Percentiles rank a stretch among this genome's conserved stretches.
Evolutionary conservation across 2,888 invertebrate species (phyloP).

Genomic region (Sialis lutaria): DNA sequence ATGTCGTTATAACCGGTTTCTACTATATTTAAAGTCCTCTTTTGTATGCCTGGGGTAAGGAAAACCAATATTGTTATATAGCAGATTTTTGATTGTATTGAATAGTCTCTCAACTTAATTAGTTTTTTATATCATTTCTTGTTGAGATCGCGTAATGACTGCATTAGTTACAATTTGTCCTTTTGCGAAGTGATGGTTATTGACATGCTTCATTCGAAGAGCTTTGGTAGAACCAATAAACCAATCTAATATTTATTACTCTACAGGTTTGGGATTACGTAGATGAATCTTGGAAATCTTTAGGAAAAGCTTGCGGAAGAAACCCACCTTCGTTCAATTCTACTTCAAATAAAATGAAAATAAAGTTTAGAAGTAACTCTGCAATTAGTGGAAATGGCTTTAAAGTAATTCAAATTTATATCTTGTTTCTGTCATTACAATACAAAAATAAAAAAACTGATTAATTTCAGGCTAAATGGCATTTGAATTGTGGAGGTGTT

Average conservation of each 20-base stretch:
- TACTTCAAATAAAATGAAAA: conserved; percentile 42
- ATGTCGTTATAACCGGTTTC: too few species aligned
- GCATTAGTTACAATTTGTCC: too few species aligned
- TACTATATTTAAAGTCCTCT: too few species aligned
- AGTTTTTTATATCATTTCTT: too few species aligned
- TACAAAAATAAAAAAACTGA: not conserved
- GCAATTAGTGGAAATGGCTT: conserved; percentile 56
- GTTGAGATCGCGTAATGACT: too few species aligned
- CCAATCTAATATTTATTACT: not conserved
- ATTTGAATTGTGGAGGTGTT: conserved; percentile 51
- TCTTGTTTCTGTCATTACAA: not conserved
- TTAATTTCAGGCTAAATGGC: conserved; percentile 35
- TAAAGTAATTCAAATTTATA: conserved; percentile 20
- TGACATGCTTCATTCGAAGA: too few species aligned
- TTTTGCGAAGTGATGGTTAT: too few species aligned
- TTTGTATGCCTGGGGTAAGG: too few species aligned
- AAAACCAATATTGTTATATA: too few species aligned
- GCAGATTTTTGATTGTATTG: too few species aligned
- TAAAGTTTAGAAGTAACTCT: conserved; percentile 54
- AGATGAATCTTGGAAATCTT: conserved; percentile 30
- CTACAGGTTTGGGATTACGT: conserved; percentile 38
- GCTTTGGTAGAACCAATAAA: too few species aligned
- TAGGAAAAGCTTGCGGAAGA: conserved; percentile 52
- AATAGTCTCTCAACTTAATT: too few species aligned
- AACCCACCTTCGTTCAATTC: conserved; percentile 38